phyloP scores from a whole-genome alignment of 1,140 invertebrate species.

The Pogonus chalceus region DNA sequence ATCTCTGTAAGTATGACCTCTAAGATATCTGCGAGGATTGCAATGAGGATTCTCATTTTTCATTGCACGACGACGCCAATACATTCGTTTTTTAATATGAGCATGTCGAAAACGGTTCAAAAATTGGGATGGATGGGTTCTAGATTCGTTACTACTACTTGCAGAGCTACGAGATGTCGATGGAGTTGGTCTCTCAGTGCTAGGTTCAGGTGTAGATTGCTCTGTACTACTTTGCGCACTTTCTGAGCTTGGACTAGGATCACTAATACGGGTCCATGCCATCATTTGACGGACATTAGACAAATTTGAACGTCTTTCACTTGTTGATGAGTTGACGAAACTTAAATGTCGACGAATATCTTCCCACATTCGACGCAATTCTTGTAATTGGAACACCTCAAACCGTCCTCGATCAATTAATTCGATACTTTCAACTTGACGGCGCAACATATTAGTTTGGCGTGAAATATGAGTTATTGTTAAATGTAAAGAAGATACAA shows the following conservation, averaged over 20 bases:
- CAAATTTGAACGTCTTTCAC: conserved; percentile 22
- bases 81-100: not conserved
- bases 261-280: conserved; percentile 33
- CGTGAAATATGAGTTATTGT: conserved; percentile 30
- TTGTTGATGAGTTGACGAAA: conserved; percentile 6
- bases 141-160: conserved; percentile 1
- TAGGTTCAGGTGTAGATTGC: conserved; percentile 1
- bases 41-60: conserved; percentile 5
- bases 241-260: conserved; percentile 27
- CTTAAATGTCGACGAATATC: conserved; percentile 49
- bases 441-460: conserved; percentile 26
- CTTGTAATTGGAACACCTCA: conserved; percentile 43
- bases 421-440: conserved; percentile 31
- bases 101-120: not conserved
- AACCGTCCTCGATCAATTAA: conserved; percentile 32
- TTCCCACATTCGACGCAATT: conserved; percentile 52
- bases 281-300: conserved; percentile 34
- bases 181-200: not conserved
- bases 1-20: not conserved
- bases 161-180: conserved; percentile 1
- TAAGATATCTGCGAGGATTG: not conserved
- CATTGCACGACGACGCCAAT: not conserved
- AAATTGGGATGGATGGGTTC: not conserved
- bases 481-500: conserved; percentile 29
- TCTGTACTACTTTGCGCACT: conserved; percentile 10